Conservation (phyloP, 1,140 invertebrate genomes). For the Formica selysi region DNA sequence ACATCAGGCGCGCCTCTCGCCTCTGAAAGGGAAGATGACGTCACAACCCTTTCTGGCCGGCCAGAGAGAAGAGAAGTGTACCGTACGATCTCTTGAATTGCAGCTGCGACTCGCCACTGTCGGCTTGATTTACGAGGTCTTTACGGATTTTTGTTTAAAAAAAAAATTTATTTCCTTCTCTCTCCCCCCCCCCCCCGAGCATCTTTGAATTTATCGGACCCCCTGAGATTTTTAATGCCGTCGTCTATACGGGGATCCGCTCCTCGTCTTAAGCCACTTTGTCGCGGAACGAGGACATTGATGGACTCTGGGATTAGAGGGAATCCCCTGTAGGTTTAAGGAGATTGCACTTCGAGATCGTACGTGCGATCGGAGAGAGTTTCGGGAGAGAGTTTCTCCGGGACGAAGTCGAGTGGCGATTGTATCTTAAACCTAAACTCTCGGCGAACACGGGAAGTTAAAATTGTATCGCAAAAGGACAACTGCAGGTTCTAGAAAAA, state of each 20-base stretch:
- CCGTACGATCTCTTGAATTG: constrained; percentile 45
- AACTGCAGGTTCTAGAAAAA: not conserved
- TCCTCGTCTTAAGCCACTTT: constrained; percentile 54
- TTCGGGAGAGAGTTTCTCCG: constrained; percentile 23
- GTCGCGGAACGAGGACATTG: constrained; percentile 52
- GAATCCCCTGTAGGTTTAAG: constrained; percentile 51
- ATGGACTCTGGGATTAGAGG: constrained; percentile 51
- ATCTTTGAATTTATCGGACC: constrained; percentile 48
- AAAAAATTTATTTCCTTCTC: not conserved
- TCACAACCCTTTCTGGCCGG: constrained; percentile 72
- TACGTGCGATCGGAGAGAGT: constrained; percentile 43
- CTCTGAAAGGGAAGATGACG: constrained; percentile 68
- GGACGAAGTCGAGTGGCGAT: constrained; percentile 14
- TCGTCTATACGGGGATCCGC: not conserved
- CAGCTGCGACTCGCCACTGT: constrained; percentile 49
- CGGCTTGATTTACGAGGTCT: constrained; percentile 54
- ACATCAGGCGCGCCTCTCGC: constrained; percentile 48
- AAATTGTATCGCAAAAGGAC: constrained; percentile 1
- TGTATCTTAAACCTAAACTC: constrained; percentile 22
- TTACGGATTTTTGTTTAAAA: constrained; percentile 33
- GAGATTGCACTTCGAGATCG: constrained; percentile 59
- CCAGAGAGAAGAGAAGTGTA: constrained; percentile 28
- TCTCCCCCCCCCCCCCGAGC: not conserved
- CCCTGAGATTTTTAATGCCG: constrained; percentile 56
- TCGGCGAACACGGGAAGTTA: not conserved